Evolutionary conservation across 1,140 invertebrate genomes (phyloP).

Genomic region (Pectinophora gossypiella): DNA sequence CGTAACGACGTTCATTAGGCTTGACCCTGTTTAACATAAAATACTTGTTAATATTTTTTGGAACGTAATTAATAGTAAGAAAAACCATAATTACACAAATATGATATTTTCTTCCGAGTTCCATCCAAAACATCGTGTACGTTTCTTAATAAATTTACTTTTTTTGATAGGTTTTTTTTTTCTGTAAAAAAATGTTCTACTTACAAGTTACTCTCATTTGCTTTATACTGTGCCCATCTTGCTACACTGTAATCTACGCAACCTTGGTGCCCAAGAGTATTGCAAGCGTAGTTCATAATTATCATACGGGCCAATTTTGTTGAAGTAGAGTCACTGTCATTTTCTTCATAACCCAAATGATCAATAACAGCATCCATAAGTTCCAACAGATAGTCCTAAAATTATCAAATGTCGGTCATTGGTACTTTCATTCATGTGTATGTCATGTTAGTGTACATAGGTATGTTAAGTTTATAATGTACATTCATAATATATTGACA

Average conservation of each 20-base stretch:
- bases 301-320: slow-evolving; percentile 68
- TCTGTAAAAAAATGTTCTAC: slow-evolving; percentile 6
- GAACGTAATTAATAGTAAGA: too few relatives aligned
- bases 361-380: slow-evolving; percentile 59
- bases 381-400: slow-evolving; percentile 57
- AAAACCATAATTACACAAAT: too few relatives aligned
- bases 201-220: slow-evolving; percentile 29
- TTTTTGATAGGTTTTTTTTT: neutral
- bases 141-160: too few relatives aligned
- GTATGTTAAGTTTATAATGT: too few relatives aligned
- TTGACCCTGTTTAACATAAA: neutral
- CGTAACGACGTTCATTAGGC: slow-evolving; percentile 53
- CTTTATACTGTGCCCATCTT: slow-evolving; percentile 70
- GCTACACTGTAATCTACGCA: slow-evolving; percentile 70
- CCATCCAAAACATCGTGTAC: too few relatives aligned
- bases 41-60: too few relatives aligned
- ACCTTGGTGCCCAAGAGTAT: slow-evolving; percentile 62
- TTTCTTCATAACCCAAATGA: slow-evolving; percentile 61
- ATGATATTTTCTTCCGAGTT: too few relatives aligned
- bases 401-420: too few relatives aligned
- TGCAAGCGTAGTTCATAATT: slow-evolving; percentile 75
- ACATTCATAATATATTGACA: too few relatives aligned
- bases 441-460: too few relatives aligned
- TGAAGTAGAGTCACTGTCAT: slow-evolving; percentile 46
- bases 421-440: too few relatives aligned